Base-by-base conservation (phyloP, 2,888 invertebrate genomes). In the Palloptera scutellata region DNA sequence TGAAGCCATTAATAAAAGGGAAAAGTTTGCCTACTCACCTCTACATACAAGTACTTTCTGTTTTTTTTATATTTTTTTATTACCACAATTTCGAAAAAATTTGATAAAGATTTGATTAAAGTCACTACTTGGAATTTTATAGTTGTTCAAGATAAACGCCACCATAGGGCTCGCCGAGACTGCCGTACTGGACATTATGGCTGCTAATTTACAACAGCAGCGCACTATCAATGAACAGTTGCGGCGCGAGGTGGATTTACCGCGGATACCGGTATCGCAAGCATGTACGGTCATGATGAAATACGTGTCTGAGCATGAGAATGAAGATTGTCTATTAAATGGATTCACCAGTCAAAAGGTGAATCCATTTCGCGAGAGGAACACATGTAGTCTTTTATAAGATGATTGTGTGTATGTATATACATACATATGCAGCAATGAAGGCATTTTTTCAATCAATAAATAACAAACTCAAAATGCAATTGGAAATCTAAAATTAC, bases 341-440 rank as follows among this genome's bases (percentile, higher is more conserved):
- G 97, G 97, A 9, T 97, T 97, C 85, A 92, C 95, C 72, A 95
- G 93, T 76, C 96, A 96, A 84, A 95, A 96, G 84, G 94, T 95
- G 15, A 97, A 97, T 86, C 97, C 97, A 41, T 97, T 96, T 88
- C 91, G 96, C 74, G 96, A 96, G 86, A 96, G 96, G 87, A 94
- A 92, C 83, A 92, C 94, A 69, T 96, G 96, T 87, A 89, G 89
- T 77, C 87, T 96, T 77, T 88, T 96, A 75, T 96, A 93, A 91
- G 60, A 30, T 30, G 30, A 4, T 30, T 6, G n/a, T n/a, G n/a
- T n/a, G n/a, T n/a, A n/a, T n/a, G n/a, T n/a, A n/a, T n/a, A n/a
- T n/a, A n/a, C n/a, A n/a, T n/a, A n/a, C n/a, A n/a, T n/a, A n/a
- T n/a, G n/a, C n/a, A n/a, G n/a, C n/a, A 6, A 30, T 30, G 2